Evolutionary conservation across 64 coral and sea anemone species (phyloP).

Genomic region (Stylophora pistillata): DNA sequence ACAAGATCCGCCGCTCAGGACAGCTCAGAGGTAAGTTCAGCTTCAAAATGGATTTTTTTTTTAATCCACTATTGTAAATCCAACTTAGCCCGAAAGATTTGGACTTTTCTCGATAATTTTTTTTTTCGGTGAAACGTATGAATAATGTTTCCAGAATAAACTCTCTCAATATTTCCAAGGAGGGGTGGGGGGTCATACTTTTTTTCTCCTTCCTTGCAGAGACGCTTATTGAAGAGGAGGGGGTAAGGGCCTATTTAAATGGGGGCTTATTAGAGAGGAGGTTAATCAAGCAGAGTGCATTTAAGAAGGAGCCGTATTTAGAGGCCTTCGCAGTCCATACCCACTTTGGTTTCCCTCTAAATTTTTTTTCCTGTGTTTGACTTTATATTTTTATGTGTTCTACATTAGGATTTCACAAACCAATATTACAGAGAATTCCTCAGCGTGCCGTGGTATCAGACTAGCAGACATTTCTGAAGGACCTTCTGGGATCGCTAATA

Average conservation of each 20-base stretch:
- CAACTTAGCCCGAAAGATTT: background rate
- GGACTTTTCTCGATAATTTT: too few species aligned
- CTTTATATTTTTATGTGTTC: background rate
- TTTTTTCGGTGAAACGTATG: too few species aligned
- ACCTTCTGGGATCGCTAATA: background rate
- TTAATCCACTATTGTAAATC: too few species aligned
- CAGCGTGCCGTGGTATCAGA: slow-evolving; percentile 64
- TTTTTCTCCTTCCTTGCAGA: too few species aligned
- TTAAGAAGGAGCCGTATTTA: background rate
- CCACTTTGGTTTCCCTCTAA: background rate
- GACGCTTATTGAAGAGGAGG: too few species aligned
- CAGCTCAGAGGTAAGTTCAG: slow-evolving; percentile 75
- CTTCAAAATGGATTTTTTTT: too few species aligned
- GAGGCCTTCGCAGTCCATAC: background rate
- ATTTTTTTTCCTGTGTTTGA: background rate
- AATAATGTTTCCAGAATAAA: too few species aligned
- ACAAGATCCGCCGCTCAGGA: slow-evolving; percentile 56
- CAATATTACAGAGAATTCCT: background rate
- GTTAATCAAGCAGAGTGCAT: background rate
- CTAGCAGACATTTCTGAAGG: slow-evolving; percentile 56
- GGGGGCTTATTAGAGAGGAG: too few species aligned
- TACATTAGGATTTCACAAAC: slow-evolving; percentile 32
- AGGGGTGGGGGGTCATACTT: too few species aligned
- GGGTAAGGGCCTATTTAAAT: too few species aligned
- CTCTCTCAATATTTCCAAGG: too few species aligned